phyloP scores from a whole-genome alignment of 2,113 vertebrate genomes.

The Thamnaconus septentrionalis region DNA sequence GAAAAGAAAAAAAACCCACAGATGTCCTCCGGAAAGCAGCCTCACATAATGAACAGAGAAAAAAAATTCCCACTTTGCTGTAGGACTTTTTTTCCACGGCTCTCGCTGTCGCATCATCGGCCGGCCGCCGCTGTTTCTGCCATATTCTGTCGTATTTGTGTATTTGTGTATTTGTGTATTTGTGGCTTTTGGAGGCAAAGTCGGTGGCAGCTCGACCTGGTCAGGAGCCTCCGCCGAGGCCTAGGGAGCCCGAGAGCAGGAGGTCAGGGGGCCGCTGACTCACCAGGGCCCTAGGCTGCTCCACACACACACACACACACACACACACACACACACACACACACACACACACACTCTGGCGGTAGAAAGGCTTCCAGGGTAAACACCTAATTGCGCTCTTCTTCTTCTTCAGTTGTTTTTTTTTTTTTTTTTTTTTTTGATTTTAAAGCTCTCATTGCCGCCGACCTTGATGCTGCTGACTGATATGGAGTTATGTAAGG shows the following conservation, averaged over 20 bases:
- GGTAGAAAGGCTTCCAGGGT: conserved; percentile 57
- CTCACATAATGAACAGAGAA: no score
- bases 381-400: conserved; percentile 64
- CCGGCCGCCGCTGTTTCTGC: no score
- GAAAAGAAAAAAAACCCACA: no score
- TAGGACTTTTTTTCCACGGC: conserved; percentile 16
- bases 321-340: conserved; percentile 5
- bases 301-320: conserved; percentile 7
- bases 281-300: conserved; percentile 36
- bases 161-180: conserved; percentile 1
- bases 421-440: conserved; percentile 40
- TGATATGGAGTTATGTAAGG: conserved; percentile 61
- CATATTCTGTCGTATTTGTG: no score
- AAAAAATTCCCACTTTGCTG: conserved; percentile 5
- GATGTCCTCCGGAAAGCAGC: no score
- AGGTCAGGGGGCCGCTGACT: conserved; percentile 66
- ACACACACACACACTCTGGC: not conserved
- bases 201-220: conserved; percentile 56
- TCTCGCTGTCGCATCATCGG: not conserved
- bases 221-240: conserved; percentile 47
- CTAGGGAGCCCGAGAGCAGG: conserved; percentile 61
- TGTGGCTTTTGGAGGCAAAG: not conserved
- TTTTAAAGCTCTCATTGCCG: conserved; percentile 49
- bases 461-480: conserved; percentile 56
- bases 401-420: conserved; percentile 36